phyloP scores from a whole-genome alignment of 2,113 vertebrate genomes.

The Gymnocephalus cernua region DNA sequence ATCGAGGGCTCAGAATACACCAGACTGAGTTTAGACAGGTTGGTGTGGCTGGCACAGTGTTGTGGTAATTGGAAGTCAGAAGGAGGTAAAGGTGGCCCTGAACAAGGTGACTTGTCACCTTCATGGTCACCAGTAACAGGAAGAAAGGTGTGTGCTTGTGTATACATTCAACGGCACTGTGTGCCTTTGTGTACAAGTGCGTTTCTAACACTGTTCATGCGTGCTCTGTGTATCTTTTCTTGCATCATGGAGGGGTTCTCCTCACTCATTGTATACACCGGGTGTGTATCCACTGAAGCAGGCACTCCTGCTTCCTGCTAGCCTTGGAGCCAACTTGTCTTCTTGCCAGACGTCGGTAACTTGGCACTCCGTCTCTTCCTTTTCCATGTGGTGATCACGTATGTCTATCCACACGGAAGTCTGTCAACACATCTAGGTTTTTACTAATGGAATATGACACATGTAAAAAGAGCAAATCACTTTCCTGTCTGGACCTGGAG shows the following conservation, averaged over 20 bases:
- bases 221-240: neutral
- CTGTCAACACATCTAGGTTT: slow-evolving; percentile 55
- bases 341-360: slow-evolving; percentile 69
- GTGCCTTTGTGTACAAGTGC: neutral
- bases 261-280: slow-evolving; percentile 39
- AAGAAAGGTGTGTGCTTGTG: slow-evolving; percentile 18
- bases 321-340: slow-evolving; percentile 70
- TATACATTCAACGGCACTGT: neutral
- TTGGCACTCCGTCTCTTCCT: slow-evolving; percentile 67
- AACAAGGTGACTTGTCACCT: slow-evolving; percentile 4
- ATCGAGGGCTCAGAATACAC: slow-evolving; percentile 66
- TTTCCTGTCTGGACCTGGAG: slow-evolving; percentile 29
- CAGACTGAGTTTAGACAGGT: slow-evolving; percentile 74
- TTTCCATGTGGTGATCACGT: slow-evolving; percentile 77
- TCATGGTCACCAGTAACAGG: neutral
- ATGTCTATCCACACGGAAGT: slow-evolving; percentile 71
- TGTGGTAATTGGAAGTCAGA: slow-evolving; percentile 33
- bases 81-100: slow-evolving; percentile 22
- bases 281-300: slow-evolving; percentile 71
- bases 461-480: slow-evolving; percentile 32
- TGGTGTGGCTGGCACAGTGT: slow-evolving; percentile 40
- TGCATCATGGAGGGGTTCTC: slow-evolving; percentile 46
- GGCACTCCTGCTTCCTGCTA: slow-evolving; percentile 68
- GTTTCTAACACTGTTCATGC: neutral
- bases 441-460: slow-evolving; percentile 49